Evolutionary conservation across 2,113 vertebrate species (phyloP), one percentile per base, ranked within the genome.

Genomic region (Acrocephalus arundinaceus): DNA sequence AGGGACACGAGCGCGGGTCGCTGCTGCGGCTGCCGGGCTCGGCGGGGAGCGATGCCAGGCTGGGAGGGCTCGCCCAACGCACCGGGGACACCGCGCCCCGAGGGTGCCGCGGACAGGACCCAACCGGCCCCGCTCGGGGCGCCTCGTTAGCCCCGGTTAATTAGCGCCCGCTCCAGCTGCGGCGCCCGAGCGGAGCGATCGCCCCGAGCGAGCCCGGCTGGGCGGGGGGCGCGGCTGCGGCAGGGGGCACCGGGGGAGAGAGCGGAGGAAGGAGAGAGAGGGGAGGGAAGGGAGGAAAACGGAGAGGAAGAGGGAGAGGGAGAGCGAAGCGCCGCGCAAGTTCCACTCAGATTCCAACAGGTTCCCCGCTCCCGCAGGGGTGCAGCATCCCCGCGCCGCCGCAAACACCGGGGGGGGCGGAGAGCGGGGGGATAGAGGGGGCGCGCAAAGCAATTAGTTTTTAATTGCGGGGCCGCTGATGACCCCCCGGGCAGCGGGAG

Each of bases 401-500:
- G 66, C 85, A 41, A 49, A 30, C 35, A 49, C 30, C 41, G 75
- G 43, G 70, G 70, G 33, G 31, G 15, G 48, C 33, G 70, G 43
- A 49, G 12, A 13, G 28, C 35, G 7, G 46, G 58, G 49, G 33
- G 23, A 65, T 3, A 28, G 23, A 85, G 55, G 61, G 78, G 68
- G 24, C 21, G 74, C 90, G 95, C 90, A 91, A 85, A 55, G 94
- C 88, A 90, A 97, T 96, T 91, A 96, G 93, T 95, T 92, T 82
- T 95, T 96, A 96, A 97, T 94, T 79, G 48, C 89, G 97, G 96
- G 93, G 94, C 96, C 91, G 93, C 92, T 62, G 93, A 94, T 87
- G 96, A 86, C 77, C 94, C 93, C 95, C 57, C 59, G n/a, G 94
- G 76, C 94, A 85, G 77, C 92, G 93, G 87, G 83, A 96, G 96